Conservation (phyloP, 2,797 vertebrate species). For the Galago senegalensis region DNA sequence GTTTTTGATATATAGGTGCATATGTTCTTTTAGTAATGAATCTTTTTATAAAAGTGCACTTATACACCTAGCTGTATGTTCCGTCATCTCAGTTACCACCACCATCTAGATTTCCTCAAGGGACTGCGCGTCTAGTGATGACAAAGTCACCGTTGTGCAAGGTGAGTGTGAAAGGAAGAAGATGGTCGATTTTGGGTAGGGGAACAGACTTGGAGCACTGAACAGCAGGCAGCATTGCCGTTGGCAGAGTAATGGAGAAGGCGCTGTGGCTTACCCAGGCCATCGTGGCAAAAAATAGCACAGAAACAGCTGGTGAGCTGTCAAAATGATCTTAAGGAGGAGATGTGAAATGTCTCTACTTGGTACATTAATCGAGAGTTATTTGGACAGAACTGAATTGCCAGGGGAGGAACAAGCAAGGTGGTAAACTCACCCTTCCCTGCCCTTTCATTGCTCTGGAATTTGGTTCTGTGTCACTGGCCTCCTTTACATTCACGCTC, state of each 20-base stretch:
- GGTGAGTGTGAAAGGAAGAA: constrained; percentile 73
- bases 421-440: constrained; percentile 52
- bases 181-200: constrained; percentile 19
- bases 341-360: constrained; percentile 86
- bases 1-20: not conserved
- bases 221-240: constrained; percentile 85
- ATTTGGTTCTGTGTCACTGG: not conserved
- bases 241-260: constrained; percentile 86
- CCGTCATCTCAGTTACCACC: not conserved
- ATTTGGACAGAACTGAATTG: constrained; percentile 79
- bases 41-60: not conserved
- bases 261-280: constrained; percentile 81
- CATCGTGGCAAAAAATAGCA: constrained; percentile 88
- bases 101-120: not conserved
- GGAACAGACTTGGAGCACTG: constrained; percentile 74
- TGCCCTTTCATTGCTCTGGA: constrained; percentile 59
- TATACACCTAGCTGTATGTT: not conserved
- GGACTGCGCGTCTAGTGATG: not conserved
- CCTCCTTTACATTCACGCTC: not conserved
- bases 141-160: constrained; percentile 67
- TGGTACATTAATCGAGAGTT: constrained; percentile 80
- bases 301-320: constrained; percentile 89
- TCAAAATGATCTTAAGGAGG: constrained; percentile 87
- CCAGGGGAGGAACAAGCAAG: constrained; percentile 61
- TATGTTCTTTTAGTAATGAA: not conserved